Conservation (phyloP, 1,140 invertebrate species). For the Ectropis grisescens region DNA sequence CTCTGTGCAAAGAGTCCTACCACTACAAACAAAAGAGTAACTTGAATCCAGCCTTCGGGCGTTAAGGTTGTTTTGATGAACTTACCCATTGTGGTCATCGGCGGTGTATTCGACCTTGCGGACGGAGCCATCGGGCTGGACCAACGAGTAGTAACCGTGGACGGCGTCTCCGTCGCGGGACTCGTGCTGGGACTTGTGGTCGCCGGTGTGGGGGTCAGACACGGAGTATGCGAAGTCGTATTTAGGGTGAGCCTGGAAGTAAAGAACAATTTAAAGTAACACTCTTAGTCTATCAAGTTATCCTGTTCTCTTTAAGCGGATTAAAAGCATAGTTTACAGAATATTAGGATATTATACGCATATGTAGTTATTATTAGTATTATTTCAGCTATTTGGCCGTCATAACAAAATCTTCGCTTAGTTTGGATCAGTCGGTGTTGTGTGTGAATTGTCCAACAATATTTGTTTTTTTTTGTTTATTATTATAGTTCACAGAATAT, state of each 20-base stretch:
- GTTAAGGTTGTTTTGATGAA: too few species aligned
- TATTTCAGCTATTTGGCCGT: too few species aligned
- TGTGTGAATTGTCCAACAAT: too few species aligned
- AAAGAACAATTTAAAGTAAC: conserved; percentile 1
- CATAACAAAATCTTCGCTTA: too few species aligned
- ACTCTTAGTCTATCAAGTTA: too few species aligned
- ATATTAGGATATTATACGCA: neutral
- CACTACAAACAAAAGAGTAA: too few species aligned
- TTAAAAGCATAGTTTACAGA: neutral
- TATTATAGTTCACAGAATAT: neutral
- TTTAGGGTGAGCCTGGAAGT: conserved; percentile 25
- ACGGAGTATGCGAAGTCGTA: conserved; percentile 67
- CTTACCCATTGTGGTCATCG: conserved; percentile 36
- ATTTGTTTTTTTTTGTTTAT: too few species aligned
- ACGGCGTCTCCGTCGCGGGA: conserved; percentile 32
- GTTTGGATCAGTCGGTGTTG: too few species aligned
- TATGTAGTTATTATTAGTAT: too few species aligned
- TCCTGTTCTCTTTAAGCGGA: too few species aligned
- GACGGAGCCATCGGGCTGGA: conserved; percentile 49
- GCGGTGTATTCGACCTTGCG: conserved; percentile 49
- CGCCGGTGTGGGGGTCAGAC: conserved; percentile 39
- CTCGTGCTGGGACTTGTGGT: conserved; percentile 30
- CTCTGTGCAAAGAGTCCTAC: too few species aligned
- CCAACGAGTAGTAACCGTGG: conserved; percentile 37
- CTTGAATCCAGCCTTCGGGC: too few species aligned